Base-by-base conservation (phyloP, 2,113 vertebrate genomes). In the Oenanthe oenanthe region DNA sequence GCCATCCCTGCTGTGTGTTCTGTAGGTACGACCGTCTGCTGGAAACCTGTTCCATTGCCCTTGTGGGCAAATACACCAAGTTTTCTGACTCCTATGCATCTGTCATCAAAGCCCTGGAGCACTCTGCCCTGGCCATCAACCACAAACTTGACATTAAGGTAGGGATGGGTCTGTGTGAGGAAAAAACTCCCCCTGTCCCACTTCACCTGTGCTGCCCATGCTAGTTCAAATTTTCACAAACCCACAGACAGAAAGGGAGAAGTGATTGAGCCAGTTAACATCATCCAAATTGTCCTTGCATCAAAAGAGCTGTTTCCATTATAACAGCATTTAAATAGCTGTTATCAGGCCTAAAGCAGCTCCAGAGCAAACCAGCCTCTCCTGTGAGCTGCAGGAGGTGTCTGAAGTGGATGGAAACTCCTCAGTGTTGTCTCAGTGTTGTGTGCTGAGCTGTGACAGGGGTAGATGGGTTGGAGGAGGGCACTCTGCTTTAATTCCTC, bases 51-150 rank as follows among this genome's bases (percentile, higher is more conserved):
- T 98, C 98, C 21, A 99, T 99, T 26, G 99, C 99, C 0, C 98
- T 99, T 19, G 99, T 99, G 63, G 99, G 99, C 76, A 99, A 99
- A 92, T 99, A 99, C 97, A 99, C 99, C 42, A 99, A 99, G 91
- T 99, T 99, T 87, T 99, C 99, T 0, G 99, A 99, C 97, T 99
- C 99, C 0, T 99, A 99, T 1, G 99, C 99, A 1, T 99, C 99
- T 4, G 99, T 99, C 73, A 99, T 99, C 83, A 99, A 99, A 93
- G 99, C 99, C 6, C 96, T 99, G 97, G 99, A 99, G 90, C 99
- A 99, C 92, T 99, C 99, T 3, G 99, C 99, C 4, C 97, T 99
- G 54, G 99, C 99, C 53, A 99, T 99, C 96, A 99, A 99, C 96
- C 99, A 99, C 96, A 99, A 99, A 66, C 88, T 99, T 87, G 99